A percentile compares a stretch with the other conserved stretches of the same genome.
These are phyloP conservation scores for Melinaea menophilus DNA, from an alignment of 2,888 invertebrate genomes.

Conservation along the genomic window DNA sequence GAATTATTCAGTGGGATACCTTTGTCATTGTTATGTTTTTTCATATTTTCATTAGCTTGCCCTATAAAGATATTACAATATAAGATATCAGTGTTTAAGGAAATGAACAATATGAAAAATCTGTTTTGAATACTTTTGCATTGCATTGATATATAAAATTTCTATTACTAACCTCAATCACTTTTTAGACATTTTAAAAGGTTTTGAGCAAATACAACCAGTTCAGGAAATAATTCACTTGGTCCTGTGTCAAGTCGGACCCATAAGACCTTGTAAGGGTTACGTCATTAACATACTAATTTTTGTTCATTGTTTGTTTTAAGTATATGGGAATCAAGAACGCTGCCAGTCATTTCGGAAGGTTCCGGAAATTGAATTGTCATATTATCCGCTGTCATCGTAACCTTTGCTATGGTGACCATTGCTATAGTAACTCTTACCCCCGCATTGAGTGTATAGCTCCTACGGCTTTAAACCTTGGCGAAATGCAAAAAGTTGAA, in stretches of 20 bases:
- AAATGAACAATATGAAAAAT: no score
- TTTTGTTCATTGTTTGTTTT: slow-evolving; percentile 1
- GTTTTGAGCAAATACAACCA: slow-evolving; percentile 6
- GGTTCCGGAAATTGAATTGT: slow-evolving; percentile 5
- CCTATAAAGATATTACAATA: slow-evolving; percentile 2
- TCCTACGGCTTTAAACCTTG: no score
- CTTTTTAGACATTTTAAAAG: no score
- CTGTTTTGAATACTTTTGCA: no score
- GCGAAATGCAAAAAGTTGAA: no score
- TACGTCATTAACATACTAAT: neutral
- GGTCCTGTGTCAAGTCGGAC: slow-evolving; percentile 14
- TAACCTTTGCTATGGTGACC: no score
- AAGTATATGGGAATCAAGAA: no score
- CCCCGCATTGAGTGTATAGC: no score
- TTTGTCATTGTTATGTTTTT: neutral
- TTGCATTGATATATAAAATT: no score
- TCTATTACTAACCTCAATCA: no score
- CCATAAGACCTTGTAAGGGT: slow-evolving; percentile 1
- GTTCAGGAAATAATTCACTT: slow-evolving; percentile 13
- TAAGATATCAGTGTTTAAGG: neutral
- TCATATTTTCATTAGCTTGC: neutral
- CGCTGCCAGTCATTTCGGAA: slow-evolving; percentile 5
- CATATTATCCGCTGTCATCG: neutral
- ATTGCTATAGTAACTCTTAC: no score
- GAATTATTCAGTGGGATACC: neutral